Evolutionary conservation across 2,797 vertebrate genomes (phyloP), one percentile per base, ranked within the genome.

Genomic region (Balearica regulorum): DNA sequence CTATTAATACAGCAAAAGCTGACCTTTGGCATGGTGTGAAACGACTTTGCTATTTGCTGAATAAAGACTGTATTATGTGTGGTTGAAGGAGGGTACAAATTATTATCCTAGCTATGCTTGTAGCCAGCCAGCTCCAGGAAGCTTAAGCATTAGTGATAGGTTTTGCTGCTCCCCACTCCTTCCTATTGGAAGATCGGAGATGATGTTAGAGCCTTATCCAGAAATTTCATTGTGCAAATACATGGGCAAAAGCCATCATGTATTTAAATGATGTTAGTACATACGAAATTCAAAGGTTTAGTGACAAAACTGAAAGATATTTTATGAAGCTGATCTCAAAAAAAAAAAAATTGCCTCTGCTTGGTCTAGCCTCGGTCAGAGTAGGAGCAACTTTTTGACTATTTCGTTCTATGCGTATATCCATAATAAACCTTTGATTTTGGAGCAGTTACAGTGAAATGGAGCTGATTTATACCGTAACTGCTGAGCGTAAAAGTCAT

Each of bases 1-100:
- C 98, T 98, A 98, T 98, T 98, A 98, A 98, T 98, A 98, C 94
- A 98, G 96, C 95, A 97, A 96, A 97, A 98, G 92, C 96, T 98
- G 97, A 98, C 98, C 98, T 98, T 98, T 98, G 97, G 97, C 98
- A 96, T 96, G 84, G 94, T 55, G 89, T 96, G 97, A 98, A 98
- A 98, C 28, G 35, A 97, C 97, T 98, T 98, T 97, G 94, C 97
- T 98, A 96, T 98, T 98, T 98, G 97, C 97, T 97, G 97, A 97
- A 97, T 98, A 98, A 97, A 98, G 97, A 97, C 96, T 97, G 91
- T 97, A 97, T 98, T 98, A 97, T 97, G 80, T 96, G 96, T 91
- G 92, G 97, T 86, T 97, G 96, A 97, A 97, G 96, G 95, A 98
- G 96, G 94, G 92, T 96, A 94, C 94, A 94, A 96, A 96, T 98